Conservation (phyloP, 2,888 invertebrate species). For the Dusona sp. region DNA sequence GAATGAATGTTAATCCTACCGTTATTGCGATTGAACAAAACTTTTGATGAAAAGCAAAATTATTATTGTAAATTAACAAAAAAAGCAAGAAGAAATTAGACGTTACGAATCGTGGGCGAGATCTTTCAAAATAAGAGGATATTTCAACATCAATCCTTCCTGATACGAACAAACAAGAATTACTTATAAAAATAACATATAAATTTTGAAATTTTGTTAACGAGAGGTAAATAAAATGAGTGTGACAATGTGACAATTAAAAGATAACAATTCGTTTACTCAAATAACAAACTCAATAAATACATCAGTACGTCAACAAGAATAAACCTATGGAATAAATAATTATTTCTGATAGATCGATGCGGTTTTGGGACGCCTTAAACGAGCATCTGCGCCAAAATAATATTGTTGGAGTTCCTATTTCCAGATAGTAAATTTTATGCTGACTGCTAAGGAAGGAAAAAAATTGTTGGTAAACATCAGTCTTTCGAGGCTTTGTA, state of each 20-base stretch:
- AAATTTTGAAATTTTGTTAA: slow-evolving; percentile 12
- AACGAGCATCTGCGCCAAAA: neutral
- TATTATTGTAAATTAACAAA: neutral
- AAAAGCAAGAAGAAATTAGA: neutral
- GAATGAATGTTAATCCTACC: neutral
- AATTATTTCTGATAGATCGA: slow-evolving; percentile 36
- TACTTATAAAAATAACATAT: neutral
- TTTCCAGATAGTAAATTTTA: neutral
- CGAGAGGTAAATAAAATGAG: slow-evolving; percentile 66
- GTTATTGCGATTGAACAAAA: neutral
- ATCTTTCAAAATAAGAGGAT: neutral
- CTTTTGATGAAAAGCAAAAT: neutral
- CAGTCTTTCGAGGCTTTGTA: neutral
- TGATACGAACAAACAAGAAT: neutral
- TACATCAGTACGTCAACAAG: slow-evolving; percentile 38
- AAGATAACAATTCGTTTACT: slow-evolving; percentile 59
- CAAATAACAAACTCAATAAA: slow-evolving; percentile 57
- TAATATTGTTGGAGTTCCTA: neutral
- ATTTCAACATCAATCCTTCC: neutral
- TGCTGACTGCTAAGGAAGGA: neutral
- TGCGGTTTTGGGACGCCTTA: neutral
- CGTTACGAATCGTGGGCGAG: neutral
- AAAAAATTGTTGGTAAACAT: neutral
- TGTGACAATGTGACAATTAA: slow-evolving; percentile 38
- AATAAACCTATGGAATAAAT: slow-evolving; percentile 62